These are phyloP conservation scores for Perca schrenkii DNA, from an alignment of 2,113 vertebrate genomes.

Conservation along the genomic window DNA sequence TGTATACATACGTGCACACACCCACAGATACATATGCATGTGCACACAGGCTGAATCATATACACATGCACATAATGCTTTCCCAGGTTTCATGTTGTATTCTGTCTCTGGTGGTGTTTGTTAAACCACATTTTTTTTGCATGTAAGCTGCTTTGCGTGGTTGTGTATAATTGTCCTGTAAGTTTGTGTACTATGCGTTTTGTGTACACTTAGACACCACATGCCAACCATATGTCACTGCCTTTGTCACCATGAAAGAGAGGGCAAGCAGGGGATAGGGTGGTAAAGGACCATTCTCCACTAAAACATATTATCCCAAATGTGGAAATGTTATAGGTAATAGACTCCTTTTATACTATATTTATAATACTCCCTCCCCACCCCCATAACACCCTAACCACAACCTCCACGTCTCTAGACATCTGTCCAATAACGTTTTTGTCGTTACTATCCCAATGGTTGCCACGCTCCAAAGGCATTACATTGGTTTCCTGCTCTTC, in stretches of 20 bases:
- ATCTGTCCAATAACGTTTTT: constrained; percentile 37
- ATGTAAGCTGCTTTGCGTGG: neutral
- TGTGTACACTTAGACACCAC: neutral
- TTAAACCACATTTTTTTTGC: neutral
- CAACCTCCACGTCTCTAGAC: constrained; percentile 32
- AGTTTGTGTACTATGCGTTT: neutral
- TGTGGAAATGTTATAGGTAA: constrained; percentile 48
- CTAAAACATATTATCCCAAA: constrained; percentile 52
- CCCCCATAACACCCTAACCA: constrained; percentile 3
- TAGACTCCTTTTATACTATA: constrained; percentile 46
- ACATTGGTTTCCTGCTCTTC: constrained; percentile 60
- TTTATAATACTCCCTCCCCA: constrained; percentile 10
- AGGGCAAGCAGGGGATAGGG: constrained; percentile 9
- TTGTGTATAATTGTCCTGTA: neutral
- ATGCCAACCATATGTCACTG: constrained; percentile 33
- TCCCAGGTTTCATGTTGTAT: constrained; percentile 39
- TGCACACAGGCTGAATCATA: constrained; percentile 47
- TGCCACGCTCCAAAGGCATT: constrained; percentile 57
- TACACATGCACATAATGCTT: constrained; percentile 35
- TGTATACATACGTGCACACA: constrained; percentile 72
- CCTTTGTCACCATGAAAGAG: constrained; percentile 44
- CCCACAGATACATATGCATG: constrained; percentile 70
- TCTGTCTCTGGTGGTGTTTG: neutral
- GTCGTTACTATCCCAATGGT: constrained; percentile 24
- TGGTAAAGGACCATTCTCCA: constrained; percentile 48